Conservation (phyloP, 2,888 invertebrate genomes). For the Conchocele bisecta region DNA sequence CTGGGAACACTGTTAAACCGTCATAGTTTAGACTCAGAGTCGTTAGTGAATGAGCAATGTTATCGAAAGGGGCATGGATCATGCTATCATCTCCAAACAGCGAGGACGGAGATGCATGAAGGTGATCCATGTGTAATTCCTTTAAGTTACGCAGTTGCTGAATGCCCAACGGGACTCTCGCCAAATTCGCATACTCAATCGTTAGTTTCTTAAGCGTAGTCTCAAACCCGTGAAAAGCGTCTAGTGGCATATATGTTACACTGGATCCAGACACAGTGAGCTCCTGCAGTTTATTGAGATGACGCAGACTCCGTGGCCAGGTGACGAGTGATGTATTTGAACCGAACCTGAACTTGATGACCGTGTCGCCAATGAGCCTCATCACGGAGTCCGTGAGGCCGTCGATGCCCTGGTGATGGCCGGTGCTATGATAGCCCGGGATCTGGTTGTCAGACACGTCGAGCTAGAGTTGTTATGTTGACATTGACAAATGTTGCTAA, state of each 20-base stretch:
- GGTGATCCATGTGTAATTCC: slow-evolving; percentile 58
- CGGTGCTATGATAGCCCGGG: slow-evolving; percentile 10
- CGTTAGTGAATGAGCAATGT: slow-evolving; percentile 39
- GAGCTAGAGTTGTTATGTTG: too few species aligned
- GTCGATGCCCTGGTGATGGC: slow-evolving; percentile 24
- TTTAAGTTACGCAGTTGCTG: slow-evolving; percentile 31
- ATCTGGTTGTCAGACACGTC: slow-evolving; percentile 57
- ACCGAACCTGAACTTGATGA: slow-evolving; percentile 56
- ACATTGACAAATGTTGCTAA: too few species aligned
- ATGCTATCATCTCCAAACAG: slow-evolving; percentile 54
- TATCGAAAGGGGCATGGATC: slow-evolving; percentile 46
- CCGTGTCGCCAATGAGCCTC: slow-evolving; percentile 26
- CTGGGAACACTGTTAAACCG: slow-evolving; percentile 59
- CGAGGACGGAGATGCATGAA: too few species aligned
- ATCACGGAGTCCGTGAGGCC: slow-evolving; percentile 45
- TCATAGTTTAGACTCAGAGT: slow-evolving; percentile 58
- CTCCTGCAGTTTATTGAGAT: slow-evolving; percentile 54
- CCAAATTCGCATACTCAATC: slow-evolving; percentile 54
- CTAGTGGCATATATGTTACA: slow-evolving; percentile 43
- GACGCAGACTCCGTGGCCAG: slow-evolving; percentile 55
- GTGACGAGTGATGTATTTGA: slow-evolving; percentile 19
- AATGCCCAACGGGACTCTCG: slow-evolving; percentile 52
- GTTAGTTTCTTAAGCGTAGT: slow-evolving; percentile 50
- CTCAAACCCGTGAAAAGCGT: slow-evolving; percentile 58
- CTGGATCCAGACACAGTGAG: slow-evolving; percentile 46